Evolutionary conservation across 2,113 vertebrate genomes (phyloP).

Genomic region (Hippocampus abdominalis): DNA sequence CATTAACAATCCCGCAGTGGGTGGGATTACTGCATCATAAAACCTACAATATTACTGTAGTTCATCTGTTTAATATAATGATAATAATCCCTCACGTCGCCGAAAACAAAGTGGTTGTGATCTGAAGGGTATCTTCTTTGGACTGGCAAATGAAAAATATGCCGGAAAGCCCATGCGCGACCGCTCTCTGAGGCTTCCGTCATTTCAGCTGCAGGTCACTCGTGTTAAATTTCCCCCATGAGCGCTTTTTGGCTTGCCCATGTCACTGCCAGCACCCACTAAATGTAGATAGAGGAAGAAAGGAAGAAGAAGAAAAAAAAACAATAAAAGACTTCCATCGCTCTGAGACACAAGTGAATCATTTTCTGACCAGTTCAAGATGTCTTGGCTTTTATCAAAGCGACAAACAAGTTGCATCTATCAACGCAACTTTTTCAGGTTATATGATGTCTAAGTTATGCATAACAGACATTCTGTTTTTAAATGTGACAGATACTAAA

Average conservation of each 20-base stretch:
- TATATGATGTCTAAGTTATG: background rate
- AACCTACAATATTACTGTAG: conserved; percentile 21
- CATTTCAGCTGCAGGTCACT: conserved; percentile 29
- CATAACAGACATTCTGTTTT: background rate
- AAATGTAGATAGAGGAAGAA: background rate
- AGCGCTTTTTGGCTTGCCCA: conserved; percentile 32
- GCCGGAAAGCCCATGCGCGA: conserved; percentile 1
- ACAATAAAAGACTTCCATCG: background rate
- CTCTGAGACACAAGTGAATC: background rate
- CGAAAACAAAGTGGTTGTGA: conserved; percentile 35
- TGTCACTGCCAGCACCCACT: background rate
- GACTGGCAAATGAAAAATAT: conserved; percentile 26
- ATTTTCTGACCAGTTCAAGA: background rate
- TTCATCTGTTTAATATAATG: conserved; percentile 36
- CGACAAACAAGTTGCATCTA: background rate
- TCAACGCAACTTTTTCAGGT: background rate
- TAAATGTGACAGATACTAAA: background rate
- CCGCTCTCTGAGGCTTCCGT: conserved; percentile 3
- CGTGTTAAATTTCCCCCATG: conserved; percentile 41
- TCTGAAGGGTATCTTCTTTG: conserved; percentile 36
- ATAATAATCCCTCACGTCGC: conserved; percentile 6
- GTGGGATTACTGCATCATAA: conserved; percentile 36
- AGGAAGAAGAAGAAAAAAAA: background rate
- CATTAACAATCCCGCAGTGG: conserved; percentile 25
- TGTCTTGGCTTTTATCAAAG: background rate